Conservation (phyloP, 2,113 vertebrate genomes). For the Nothobranchius kuhntae region DNA sequence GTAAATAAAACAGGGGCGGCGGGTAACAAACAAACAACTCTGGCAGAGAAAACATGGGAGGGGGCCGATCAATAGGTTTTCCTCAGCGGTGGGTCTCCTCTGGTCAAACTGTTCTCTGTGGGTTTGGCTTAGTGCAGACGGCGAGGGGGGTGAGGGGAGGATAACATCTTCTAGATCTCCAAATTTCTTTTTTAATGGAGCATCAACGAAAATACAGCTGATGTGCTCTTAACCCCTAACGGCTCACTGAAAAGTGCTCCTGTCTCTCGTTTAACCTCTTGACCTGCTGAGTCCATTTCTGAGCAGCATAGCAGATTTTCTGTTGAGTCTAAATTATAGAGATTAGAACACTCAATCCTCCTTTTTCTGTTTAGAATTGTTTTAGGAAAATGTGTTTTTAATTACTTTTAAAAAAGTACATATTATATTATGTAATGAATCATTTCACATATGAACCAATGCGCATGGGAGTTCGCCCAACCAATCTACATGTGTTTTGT, state of each 20-base stretch:
- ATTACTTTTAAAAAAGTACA: too few species aligned
- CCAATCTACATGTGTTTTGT: too few species aligned
- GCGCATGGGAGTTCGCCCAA: too few species aligned
- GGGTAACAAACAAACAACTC: conserved; percentile 79
- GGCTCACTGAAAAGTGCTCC: conserved; percentile 27
- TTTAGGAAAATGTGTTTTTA: too few species aligned
- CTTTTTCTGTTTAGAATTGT: too few species aligned
- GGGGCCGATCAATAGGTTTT: conserved; percentile 76
- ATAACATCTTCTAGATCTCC: conserved; percentile 64
- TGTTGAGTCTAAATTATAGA: not conserved
- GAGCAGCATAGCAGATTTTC: conserved; percentile 7
- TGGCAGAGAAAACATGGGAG: conserved; percentile 65
- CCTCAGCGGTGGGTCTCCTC: conserved; percentile 71
- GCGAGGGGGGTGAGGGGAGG: conserved; percentile 23
- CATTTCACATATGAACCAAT: too few species aligned
- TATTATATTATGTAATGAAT: too few species aligned
- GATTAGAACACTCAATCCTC: too few species aligned
- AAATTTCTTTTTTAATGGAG: conserved; percentile 46
- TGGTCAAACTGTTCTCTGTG: conserved; percentile 72
- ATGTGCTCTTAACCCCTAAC: conserved; percentile 49
- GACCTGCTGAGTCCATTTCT: conserved; percentile 22
- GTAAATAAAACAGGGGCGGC: conserved; percentile 77
- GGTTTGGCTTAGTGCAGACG: conserved; percentile 57
- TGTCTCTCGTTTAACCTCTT: conserved; percentile 21
- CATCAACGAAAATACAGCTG: conserved; percentile 38